Evolutionary conservation across 2,888 invertebrate genomes (phyloP), one percentile per base, ranked within the genome.

Genomic region (Nysson spinosus): DNA sequence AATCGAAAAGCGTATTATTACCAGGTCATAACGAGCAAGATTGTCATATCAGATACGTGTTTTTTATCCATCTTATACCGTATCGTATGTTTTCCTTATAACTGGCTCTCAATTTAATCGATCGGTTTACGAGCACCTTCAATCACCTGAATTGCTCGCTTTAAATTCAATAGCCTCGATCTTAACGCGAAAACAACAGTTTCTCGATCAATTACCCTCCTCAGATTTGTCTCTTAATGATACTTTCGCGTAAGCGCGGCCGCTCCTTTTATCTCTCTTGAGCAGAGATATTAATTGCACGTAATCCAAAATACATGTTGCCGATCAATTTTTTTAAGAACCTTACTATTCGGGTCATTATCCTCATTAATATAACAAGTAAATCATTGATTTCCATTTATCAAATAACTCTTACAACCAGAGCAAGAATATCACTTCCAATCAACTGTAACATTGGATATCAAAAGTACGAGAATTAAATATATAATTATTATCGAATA

Each of bases 81-180:
- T 26, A 22, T 51, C 12, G 6, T 11, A n/a, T 11, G 26, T 47
- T 56, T 50, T 50, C 46, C 39, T 32, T 43, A 19, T 42, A 22
- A 46, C 14, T 26, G 34, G 19, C 17, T 37, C 12, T 30, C 32
- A 47, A 17, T 47, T 68, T 58, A 44, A 69, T 57, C 52, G 51
- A 55, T 12, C 17, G 50, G 42, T 65, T 61, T 63, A 65, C 42
- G 54, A 54, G 20, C 42, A 1, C 40, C 51, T 56, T 68, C 64
- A 47, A 63, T 63, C 66, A 47, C 7, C 26, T 28, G 20, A 50
- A 62, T 61, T 46, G 65, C 61, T 30, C 40, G 40, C 19, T 61
- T 71, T 43, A 66, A 63, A 70, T 66, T 66, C 60, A 69, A 69
- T 65, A 39, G 44, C 39, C 55, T 22, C 44, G 57, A 37, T 47